Evolutionary conservation across 2,797 vertebrate species (phyloP).

Genomic region (Sorex maritimensis): DNA sequence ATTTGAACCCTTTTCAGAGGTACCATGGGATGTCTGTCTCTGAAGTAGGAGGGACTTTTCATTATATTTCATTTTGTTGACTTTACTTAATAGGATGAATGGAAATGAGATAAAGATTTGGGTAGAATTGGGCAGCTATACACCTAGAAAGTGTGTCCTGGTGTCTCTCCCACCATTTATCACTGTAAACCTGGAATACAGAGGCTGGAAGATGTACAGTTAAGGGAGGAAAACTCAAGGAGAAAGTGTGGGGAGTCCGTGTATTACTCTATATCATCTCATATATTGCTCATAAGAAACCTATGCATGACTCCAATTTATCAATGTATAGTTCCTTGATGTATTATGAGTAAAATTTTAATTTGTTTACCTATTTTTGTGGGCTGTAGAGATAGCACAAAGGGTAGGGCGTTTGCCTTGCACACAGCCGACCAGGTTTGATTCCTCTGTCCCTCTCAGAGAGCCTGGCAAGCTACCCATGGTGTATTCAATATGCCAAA

Average conservation of each 20-base stretch:
- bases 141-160: not conserved
- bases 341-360: not conserved
- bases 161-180: not conserved
- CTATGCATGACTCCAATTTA: not conserved
- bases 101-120: not conserved
- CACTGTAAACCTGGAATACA: not conserved
- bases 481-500: too few species aligned
- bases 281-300: not conserved
- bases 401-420: too few species aligned
- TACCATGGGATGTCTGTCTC: not conserved
- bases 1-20: not conserved
- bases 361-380: too few species aligned
- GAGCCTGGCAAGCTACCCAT: too few species aligned
- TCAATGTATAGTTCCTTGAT: not conserved
- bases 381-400: too few species aligned
- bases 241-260: not conserved
- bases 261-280: not conserved
- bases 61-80: not conserved
- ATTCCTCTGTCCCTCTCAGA: too few species aligned
- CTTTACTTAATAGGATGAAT: not conserved
- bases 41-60: not conserved
- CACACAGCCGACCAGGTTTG: too few species aligned
- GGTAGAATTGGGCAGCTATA: too few species aligned
- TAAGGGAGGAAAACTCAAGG: not conserved
- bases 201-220: too few species aligned